Evolutionary conservation across 2,888 invertebrate species (phyloP), one percentile per base, ranked within the genome.

Genomic region (Agrotis ipsilon): DNA sequence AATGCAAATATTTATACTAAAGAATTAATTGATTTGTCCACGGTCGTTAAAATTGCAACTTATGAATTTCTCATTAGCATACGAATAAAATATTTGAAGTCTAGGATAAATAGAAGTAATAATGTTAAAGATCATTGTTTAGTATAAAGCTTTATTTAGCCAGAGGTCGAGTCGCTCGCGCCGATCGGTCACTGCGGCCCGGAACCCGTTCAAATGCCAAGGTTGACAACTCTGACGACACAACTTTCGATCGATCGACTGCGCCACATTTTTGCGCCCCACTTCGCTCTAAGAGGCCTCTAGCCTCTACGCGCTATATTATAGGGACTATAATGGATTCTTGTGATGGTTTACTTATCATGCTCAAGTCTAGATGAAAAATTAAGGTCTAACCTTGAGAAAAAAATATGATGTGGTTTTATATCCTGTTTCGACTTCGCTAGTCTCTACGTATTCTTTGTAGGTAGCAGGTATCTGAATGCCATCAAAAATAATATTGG

Each of bases 181-280:
- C 83, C 88, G 91, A 89, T 90, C 91, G 93, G 94, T 90, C 92
- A 90, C 89, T 81, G 87, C 86, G 84, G 91, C 88, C 88, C 96
- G 96, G 95, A 96, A 96, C 94, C 95, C 93, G 92, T 90, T 93
- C 94, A 96, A 96, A 96, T 96, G 96, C 96, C 96, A 96, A 96
- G 96, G 96, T 93, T 96, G 96, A 92, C 96, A 92, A 96, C 93
- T 95, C 92, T 94, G 94, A 94, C 95, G 94, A 94, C 95, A 94
- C 93, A 94, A 96, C 95, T 96, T 96, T 96, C 96, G 92, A 94
- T 93, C 91, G 86, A 91, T 91, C 91, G 91, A 88, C 90, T 91
- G 92, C 91, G 94, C 94, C 90, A 94, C 94, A 95, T 94, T 94
- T 94, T 94, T 94, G 93, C 93, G 93, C 93, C 93, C 94, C 92